Percentiles rank a stretch among this genome's conserved stretches.
phyloP scores from a whole-genome alignment of 2,797 vertebrate genomes.

The Meriones psammophilus region DNA sequence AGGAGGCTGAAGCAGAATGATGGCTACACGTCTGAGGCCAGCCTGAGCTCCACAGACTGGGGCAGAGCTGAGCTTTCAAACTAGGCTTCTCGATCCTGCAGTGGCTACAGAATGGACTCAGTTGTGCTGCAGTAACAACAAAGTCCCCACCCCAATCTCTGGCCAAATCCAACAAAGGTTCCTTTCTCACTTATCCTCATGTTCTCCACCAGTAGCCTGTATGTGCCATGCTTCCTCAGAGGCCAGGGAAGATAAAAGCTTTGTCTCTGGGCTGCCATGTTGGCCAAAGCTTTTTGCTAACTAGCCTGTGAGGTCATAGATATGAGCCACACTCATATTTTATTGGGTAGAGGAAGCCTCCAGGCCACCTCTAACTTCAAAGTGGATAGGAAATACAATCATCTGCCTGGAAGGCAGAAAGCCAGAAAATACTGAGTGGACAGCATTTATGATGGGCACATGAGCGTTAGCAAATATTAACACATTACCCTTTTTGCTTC shows the following conservation, averaged over 20 bases:
- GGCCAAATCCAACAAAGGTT: background rate
- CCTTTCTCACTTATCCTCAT: background rate
- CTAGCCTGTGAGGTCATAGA: conserved; percentile 5
- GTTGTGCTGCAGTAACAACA: background rate
- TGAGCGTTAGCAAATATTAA: conserved; percentile 63
- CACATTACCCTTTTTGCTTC: conserved; percentile 34
- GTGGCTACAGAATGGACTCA: background rate
- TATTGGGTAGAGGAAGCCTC: background rate
- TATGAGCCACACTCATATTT: background rate
- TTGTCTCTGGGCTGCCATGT: background rate
- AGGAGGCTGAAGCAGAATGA: background rate
- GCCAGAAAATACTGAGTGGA: background rate
- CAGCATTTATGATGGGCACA: background rate
- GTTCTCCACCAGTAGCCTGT: background rate
- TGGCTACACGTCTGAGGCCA: too few relatives aligned
- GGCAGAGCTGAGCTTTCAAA: background rate
- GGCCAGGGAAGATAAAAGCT: background rate
- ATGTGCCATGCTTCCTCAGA: background rate
- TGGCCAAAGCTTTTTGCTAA: background rate
- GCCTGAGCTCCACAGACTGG: background rate
- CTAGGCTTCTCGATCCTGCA: background rate
- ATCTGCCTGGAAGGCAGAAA: background rate
- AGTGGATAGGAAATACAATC: background rate
- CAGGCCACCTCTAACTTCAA: background rate
- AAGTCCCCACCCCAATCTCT: background rate